phyloP scores from a whole-genome alignment of 2,113 vertebrate genomes.

The Chaetodon auriga region DNA sequence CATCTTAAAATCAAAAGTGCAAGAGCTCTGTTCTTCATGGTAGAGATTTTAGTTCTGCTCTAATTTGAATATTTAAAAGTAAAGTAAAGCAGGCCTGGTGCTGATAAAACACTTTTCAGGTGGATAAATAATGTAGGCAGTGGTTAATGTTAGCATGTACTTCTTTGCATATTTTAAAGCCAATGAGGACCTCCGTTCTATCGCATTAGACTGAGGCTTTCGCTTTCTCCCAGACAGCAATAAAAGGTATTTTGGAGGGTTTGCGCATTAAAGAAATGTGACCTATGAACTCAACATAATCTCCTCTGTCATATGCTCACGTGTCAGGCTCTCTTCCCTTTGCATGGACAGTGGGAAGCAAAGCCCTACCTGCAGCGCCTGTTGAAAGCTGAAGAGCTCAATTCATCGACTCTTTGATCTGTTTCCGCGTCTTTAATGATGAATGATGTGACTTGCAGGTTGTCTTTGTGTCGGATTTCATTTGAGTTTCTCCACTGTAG shows the following conservation, averaged over 20 bases:
- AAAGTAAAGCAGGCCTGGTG: slow-evolving; percentile 70
- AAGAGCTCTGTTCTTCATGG: slow-evolving; percentile 46
- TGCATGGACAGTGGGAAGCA: slow-evolving; percentile 46
- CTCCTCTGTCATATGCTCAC: slow-evolving; percentile 67
- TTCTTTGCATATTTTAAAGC: slow-evolving; percentile 85
- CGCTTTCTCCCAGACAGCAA: slow-evolving; percentile 58
- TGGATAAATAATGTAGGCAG: slow-evolving; percentile 81
- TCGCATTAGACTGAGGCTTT: slow-evolving; percentile 75
- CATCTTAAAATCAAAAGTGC: slow-evolving; percentile 61
- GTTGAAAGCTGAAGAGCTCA: slow-evolving; percentile 56
- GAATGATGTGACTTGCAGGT: slow-evolving; percentile 59
- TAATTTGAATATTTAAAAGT: slow-evolving; percentile 80
- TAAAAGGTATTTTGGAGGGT: slow-evolving; percentile 71
- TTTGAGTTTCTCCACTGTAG: slow-evolving; percentile 26
- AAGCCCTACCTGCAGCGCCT: slow-evolving; percentile 45
- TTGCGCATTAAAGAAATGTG: slow-evolving; percentile 74
- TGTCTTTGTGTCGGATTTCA: slow-evolving; percentile 49
- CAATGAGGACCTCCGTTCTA: slow-evolving; percentile 63
- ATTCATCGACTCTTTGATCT: slow-evolving; percentile 61
- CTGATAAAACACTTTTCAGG: slow-evolving; percentile 80
- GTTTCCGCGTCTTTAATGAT: slow-evolving; percentile 48
- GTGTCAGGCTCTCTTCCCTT: slow-evolving; percentile 59
- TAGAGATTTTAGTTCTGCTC: slow-evolving; percentile 58
- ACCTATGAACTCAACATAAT: slow-evolving; percentile 77
- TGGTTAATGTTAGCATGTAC: slow-evolving; percentile 78